phyloP scores from a whole-genome alignment of 1,140 invertebrate genomes.

The Delia radicum region DNA sequence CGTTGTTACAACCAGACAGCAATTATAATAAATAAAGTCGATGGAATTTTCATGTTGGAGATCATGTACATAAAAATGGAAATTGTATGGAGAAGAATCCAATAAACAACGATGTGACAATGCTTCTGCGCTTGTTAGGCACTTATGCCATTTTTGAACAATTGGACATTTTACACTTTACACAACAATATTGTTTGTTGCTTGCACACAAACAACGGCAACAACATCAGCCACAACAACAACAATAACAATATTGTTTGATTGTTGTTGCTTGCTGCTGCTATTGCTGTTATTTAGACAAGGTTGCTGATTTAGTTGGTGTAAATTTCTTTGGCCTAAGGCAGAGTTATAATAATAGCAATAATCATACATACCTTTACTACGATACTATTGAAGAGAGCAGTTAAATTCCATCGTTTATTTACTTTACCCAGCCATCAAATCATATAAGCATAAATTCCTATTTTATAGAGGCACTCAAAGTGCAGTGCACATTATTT shows the following conservation, averaged over 20 bases:
- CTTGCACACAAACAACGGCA: neutral
- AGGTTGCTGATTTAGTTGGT: neutral
- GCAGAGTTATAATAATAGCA: neutral
- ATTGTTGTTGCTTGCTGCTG: neutral
- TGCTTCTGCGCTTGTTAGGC: slow-evolving; percentile 31
- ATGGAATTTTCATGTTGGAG: slow-evolving; percentile 26
- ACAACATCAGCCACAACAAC: neutral
- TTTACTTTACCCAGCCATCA: slow-evolving; percentile 12
- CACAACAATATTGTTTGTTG: too few relatives aligned
- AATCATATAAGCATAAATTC: slow-evolving; percentile 6
- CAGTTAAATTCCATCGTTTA: neutral
- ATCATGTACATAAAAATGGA: slow-evolving; percentile 24
- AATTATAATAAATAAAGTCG: slow-evolving; percentile 27
- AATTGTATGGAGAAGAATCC: slow-evolving; percentile 23
- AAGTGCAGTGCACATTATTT: neutral
- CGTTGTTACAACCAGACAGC: slow-evolving; percentile 9
- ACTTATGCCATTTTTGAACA: slow-evolving; percentile 35
- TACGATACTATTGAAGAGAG: too few relatives aligned
- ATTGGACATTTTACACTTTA: slow-evolving; percentile 30
- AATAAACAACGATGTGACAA: slow-evolving; percentile 21
- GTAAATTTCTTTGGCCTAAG: slow-evolving; percentile 20
- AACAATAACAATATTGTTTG: slow-evolving; percentile 12
- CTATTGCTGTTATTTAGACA: neutral
- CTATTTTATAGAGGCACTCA: neutral
- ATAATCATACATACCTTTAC: neutral